These are phyloP conservation scores for Micrastur ruficollis DNA, from an alignment of 2,797 vertebrate genomes.

Conservation along the genomic window DNA sequence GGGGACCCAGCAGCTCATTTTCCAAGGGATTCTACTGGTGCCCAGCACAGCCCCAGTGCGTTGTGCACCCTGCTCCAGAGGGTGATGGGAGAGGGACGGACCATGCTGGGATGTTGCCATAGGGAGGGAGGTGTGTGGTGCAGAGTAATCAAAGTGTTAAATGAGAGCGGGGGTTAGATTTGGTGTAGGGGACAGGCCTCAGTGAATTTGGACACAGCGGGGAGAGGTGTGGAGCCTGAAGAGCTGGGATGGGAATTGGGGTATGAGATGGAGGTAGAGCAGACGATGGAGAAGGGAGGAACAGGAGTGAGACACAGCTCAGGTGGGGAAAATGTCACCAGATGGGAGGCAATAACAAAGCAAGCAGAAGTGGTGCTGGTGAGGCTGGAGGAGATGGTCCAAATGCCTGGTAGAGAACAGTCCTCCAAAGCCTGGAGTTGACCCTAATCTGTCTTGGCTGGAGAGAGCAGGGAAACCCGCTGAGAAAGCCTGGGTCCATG, in stretches of 20 bases:
- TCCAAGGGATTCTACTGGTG: background rate
- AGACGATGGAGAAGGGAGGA: background rate
- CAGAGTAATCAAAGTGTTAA: background rate
- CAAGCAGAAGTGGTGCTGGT: background rate
- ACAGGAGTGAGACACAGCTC: background rate
- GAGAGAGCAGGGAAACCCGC: background rate
- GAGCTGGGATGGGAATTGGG: background rate
- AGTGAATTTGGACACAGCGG: background rate
- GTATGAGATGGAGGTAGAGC: background rate
- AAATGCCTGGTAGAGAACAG: background rate
- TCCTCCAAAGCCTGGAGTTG: background rate
- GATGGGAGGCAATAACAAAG: background rate
- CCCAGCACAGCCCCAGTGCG: background rate
- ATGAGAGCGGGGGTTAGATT: background rate
- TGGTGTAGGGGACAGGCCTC: background rate
- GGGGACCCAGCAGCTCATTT: background rate
- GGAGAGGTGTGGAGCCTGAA: background rate
- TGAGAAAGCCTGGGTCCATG: background rate
- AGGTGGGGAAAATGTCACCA: background rate
- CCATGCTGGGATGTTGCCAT: background rate
- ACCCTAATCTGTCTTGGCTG: background rate
- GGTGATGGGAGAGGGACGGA: background rate
- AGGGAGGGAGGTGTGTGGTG: background rate
- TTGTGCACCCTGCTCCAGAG: accelerated
- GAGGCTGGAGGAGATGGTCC: background rate